Percentiles rank a stretch among this genome's conserved stretches.
Conservation (phyloP, 2,113 vertebrate species). For the Hydrolagus affinis region DNA sequence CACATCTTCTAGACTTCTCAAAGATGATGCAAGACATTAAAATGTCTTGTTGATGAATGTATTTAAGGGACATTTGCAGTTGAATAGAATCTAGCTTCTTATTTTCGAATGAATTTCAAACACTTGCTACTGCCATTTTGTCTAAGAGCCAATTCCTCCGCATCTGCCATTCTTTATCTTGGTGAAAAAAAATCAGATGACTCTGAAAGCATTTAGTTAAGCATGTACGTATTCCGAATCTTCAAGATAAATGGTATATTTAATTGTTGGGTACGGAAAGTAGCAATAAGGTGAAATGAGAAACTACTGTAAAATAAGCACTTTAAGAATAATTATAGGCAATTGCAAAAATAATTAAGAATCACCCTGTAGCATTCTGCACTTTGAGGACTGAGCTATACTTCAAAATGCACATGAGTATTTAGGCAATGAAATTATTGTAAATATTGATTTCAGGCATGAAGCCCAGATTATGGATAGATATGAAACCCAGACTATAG, state of each 20-base stretch:
- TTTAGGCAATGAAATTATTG: neutral
- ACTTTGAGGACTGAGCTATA: neutral
- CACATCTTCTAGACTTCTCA: too few relatives aligned
- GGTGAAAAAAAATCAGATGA: neutral
- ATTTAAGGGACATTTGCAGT: too few relatives aligned
- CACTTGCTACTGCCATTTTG: too few relatives aligned
- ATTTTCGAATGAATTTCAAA: too few relatives aligned
- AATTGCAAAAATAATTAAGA: neutral
- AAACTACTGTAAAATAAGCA: neutral
- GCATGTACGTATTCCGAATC: neutral
- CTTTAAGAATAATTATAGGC: neutral
- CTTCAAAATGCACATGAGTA: too few relatives aligned
- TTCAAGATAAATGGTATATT: neutral
- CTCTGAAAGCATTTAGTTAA: neutral
- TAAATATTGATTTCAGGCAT: neutral
- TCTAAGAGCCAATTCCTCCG: too few relatives aligned
- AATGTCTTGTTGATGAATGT: too few relatives aligned
- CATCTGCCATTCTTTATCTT: too few relatives aligned
- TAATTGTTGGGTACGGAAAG: too few relatives aligned
- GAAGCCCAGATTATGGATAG: neutral
- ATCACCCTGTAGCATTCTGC: neutral
- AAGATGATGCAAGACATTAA: too few relatives aligned
- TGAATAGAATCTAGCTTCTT: too few relatives aligned
- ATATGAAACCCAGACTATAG: neutral
- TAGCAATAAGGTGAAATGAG: neutral